These are phyloP conservation scores for Megalops atlanticus DNA, from an alignment of 2,113 vertebrate species.

Conservation along the genomic window DNA sequence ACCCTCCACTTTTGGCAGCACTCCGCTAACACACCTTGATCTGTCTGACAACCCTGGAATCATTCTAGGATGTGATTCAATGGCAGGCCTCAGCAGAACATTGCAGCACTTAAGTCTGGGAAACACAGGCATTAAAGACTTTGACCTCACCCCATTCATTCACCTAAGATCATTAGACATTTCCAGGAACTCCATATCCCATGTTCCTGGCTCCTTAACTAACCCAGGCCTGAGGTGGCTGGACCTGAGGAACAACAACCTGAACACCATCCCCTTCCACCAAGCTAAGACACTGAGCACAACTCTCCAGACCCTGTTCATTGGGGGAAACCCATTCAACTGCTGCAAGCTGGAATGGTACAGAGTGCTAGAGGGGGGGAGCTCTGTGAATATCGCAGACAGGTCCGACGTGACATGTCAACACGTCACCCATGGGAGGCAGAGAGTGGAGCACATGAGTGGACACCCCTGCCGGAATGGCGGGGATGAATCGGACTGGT, in stretches of 20 bases:
- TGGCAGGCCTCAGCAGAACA: conserved; percentile 66
- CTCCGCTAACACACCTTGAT: conserved; percentile 78
- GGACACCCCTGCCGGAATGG: conserved; percentile 63
- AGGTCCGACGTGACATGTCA: conserved; percentile 73
- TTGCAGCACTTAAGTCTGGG: conserved; percentile 82
- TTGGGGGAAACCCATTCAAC: conserved; percentile 86
- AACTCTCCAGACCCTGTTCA: conserved; percentile 73
- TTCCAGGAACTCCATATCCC: conserved; percentile 72
- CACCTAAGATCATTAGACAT: conserved; percentile 77
- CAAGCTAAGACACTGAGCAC: conserved; percentile 39
- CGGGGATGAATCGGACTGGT: conserved; percentile 62
- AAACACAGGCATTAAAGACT: conserved; percentile 71
- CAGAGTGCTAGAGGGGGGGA: conserved; percentile 58
- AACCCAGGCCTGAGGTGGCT: conserved; percentile 69
- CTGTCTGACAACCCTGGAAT: conserved; percentile 79
- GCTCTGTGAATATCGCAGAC: conserved; percentile 61
- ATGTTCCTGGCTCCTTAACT: conserved; percentile 69
- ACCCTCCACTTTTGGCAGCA: conserved; percentile 70
- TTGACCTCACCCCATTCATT: conserved; percentile 76
- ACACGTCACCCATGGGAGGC: conserved; percentile 49
- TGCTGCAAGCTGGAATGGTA: conserved; percentile 88
- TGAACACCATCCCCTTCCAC: conserved; percentile 67
- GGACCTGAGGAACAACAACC: conserved; percentile 81
- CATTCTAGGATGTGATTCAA: conserved; percentile 48
- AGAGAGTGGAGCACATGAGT: conserved; percentile 46